These are phyloP conservation scores for Drosophila auraria DNA, from an alignment of 1,140 invertebrate genomes.

Conservation along the genomic window DNA sequence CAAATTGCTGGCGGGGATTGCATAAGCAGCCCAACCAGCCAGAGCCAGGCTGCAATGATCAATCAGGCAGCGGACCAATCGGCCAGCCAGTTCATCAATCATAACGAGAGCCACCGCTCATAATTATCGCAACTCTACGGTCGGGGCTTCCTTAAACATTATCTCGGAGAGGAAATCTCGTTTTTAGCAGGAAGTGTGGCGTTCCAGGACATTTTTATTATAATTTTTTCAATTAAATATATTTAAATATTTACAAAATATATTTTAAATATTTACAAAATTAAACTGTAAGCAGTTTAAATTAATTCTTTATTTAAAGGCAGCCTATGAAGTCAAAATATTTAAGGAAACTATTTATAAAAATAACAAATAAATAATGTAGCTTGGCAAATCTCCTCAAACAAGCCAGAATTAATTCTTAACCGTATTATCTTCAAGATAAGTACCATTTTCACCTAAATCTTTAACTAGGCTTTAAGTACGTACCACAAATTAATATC, in stretches of 20 bases:
- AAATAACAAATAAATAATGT: no score
- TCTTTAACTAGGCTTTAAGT: background rate
- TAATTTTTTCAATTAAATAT: no score
- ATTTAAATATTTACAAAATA: no score
- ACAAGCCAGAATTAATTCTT: background rate
- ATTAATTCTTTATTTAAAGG: no score
- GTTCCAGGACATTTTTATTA: background rate
- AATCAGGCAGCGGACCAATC: slow-evolving; percentile 39
- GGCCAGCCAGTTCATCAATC: slow-evolving; percentile 40
- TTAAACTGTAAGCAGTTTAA: no score
- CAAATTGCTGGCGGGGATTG: slow-evolving; percentile 59
- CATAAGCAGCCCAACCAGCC: slow-evolving; percentile 35
- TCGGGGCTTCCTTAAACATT: slow-evolving; percentile 6
- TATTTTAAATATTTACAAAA: no score
- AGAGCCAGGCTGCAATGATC: slow-evolving; percentile 32
- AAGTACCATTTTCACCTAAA: background rate
- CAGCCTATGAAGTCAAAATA: no score
- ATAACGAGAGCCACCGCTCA: slow-evolving; percentile 18
- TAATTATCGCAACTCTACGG: slow-evolving; percentile 2
- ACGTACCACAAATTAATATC: background rate
- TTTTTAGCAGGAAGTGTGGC: background rate
- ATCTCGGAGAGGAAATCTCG: background rate
- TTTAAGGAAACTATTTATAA: no score
- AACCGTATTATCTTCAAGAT: background rate
- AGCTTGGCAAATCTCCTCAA: no score